phyloP scores from a whole-genome alignment of 2,113 vertebrate species.

The Columbina picui region DNA sequence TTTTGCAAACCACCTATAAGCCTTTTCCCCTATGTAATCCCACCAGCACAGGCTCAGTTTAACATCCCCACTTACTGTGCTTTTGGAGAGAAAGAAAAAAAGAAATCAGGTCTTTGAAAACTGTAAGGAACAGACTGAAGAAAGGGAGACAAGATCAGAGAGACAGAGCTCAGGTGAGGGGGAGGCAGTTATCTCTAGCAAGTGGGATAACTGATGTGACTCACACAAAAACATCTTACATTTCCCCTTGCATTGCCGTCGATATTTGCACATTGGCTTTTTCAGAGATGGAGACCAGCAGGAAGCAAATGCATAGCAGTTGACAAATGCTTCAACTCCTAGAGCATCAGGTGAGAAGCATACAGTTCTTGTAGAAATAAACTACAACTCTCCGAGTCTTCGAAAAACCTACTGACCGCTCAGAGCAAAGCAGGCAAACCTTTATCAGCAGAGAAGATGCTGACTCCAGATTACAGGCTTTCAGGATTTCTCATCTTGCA shows the following conservation, averaged over 20 bases:
- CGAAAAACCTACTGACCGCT: background rate
- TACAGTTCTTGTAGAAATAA: background rate
- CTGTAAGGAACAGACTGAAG: background rate
- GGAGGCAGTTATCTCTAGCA: background rate
- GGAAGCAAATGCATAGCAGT: background rate
- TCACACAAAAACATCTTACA: background rate
- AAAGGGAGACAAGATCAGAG: background rate
- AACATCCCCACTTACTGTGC: background rate
- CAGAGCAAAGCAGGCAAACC: background rate
- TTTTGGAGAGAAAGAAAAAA: background rate
- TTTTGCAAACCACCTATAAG: background rate
- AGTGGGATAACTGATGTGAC: background rate
- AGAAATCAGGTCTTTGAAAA: conserved; percentile 15
- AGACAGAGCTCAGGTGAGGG: background rate
- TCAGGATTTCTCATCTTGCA: background rate
- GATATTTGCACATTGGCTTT: background rate
- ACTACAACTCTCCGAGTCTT: background rate
- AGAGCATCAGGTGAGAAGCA: background rate
- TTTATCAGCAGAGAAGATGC: background rate
- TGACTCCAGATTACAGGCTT: background rate
- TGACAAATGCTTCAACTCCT: background rate
- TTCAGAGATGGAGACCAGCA: background rate
- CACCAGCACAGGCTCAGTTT: background rate
- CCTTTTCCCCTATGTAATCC: background rate
- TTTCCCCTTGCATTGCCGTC: background rate